These are phyloP conservation scores for Ellobius talpinus DNA, from an alignment of 2,113 vertebrate genomes.

Conservation along the genomic window DNA sequence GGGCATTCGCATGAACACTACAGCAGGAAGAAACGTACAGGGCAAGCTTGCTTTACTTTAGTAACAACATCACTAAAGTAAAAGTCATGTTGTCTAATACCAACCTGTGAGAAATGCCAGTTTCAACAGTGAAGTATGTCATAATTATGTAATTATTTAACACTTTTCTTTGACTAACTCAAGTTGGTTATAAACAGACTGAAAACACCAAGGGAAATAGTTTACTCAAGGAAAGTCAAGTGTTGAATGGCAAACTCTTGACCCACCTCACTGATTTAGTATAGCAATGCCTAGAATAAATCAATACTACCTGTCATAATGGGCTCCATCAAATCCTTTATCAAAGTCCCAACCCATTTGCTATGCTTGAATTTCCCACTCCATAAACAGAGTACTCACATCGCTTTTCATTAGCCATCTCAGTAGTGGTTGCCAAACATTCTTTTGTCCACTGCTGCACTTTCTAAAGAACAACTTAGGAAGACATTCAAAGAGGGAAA, in stretches of 20 bases:
- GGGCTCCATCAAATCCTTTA: neutral
- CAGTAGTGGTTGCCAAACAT: neutral
- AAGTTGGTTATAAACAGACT: slow-evolving; percentile 61
- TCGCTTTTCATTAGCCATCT: neutral
- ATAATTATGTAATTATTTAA: slow-evolving; percentile 58
- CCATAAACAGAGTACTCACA: neutral
- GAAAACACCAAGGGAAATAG: slow-evolving; percentile 37
- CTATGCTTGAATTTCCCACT: neutral
- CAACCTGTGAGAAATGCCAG: slow-evolving; percentile 25
- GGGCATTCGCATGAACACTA: neutral
- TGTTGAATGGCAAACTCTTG: slow-evolving; percentile 29
- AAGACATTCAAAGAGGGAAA: neutral
- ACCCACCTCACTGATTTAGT: slow-evolving; percentile 8
- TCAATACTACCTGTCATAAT: neutral
- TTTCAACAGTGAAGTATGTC: slow-evolving; percentile 45
- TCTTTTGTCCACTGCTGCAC: neutral
- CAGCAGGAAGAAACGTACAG: neutral
- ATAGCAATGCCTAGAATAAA: neutral
- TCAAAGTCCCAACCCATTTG: neutral
- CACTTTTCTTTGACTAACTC: slow-evolving; percentile 59
- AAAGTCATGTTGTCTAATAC: slow-evolving; percentile 5
- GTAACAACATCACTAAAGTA: neutral
- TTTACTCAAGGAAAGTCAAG: slow-evolving; percentile 47
- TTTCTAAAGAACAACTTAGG: slow-evolving; percentile 19
- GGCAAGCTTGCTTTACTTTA: neutral